These are phyloP conservation scores for Heloderma charlesbogerti DNA, from an alignment of 2,113 vertebrate species.

Conservation along the genomic window DNA sequence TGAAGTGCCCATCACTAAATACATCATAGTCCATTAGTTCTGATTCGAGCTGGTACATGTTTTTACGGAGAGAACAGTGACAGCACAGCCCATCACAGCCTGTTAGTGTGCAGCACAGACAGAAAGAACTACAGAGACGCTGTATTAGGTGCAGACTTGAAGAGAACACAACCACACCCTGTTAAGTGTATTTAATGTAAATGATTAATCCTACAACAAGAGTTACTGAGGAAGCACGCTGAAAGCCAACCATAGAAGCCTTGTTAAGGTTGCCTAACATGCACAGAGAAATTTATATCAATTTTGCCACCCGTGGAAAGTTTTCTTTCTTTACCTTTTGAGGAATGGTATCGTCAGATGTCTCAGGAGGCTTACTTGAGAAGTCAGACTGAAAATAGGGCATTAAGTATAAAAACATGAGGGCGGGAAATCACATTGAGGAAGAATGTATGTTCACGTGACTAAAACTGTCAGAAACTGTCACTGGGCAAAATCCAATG, in stretches of 20 bases:
- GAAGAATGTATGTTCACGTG: slow-evolving; percentile 48
- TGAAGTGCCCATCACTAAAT: slow-evolving; percentile 75
- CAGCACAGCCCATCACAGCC: slow-evolving; percentile 63
- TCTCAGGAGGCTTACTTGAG: slow-evolving; percentile 83
- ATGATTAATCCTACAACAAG: slow-evolving; percentile 53
- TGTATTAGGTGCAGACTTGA: slow-evolving; percentile 59
- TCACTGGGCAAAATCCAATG: neutral
- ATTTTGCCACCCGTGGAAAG: slow-evolving; percentile 56
- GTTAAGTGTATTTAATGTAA: slow-evolving; percentile 32
- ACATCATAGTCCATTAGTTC: slow-evolving; percentile 53
- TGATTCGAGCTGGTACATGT: slow-evolving; percentile 49
- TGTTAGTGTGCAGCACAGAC: slow-evolving; percentile 74
- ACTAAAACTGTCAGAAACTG: slow-evolving; percentile 12
- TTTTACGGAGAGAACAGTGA: slow-evolving; percentile 59
- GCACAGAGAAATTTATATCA: slow-evolving; percentile 69
- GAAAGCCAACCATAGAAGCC: slow-evolving; percentile 69
- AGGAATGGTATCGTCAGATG: slow-evolving; percentile 82
- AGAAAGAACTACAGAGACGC: slow-evolving; percentile 47
- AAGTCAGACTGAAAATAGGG: slow-evolving; percentile 85
- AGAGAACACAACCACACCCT: slow-evolving; percentile 33
- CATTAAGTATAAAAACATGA: slow-evolving; percentile 80
- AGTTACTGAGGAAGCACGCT: slow-evolving; percentile 61
- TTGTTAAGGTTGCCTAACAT: slow-evolving; percentile 80
- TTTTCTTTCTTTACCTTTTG: slow-evolving; percentile 83
- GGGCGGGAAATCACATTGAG: slow-evolving; percentile 68